A percentile compares a stretch with the other conserved stretches of the same genome.
phyloP scores from a whole-genome alignment of 1,140 invertebrate genomes.

The Bombus soroeensis region DNA sequence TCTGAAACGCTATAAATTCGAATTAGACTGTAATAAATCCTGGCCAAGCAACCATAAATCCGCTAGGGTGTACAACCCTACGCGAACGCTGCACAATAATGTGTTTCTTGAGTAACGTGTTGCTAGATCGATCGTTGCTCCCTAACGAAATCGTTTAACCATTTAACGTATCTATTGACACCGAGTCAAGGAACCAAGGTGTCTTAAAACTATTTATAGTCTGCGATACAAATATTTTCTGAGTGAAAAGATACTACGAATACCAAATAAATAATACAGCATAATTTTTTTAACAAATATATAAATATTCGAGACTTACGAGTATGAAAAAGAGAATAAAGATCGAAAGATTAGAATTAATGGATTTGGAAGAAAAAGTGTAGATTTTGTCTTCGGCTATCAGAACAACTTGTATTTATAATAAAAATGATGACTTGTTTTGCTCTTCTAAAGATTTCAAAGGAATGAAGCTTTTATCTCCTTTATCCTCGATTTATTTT shows the following conservation, averaged over 20 bases:
- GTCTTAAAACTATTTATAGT: background rate
- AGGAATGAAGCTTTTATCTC: background rate
- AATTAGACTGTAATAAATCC: constrained; percentile 15
- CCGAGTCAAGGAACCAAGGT: background rate
- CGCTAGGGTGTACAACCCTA: background rate
- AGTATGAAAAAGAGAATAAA: background rate
- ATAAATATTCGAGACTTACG: background rate
- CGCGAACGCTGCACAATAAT: background rate
- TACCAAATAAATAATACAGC: background rate
- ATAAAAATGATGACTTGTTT: too few species aligned
- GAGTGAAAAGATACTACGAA: background rate
- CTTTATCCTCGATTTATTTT: background rate
- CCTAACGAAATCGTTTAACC: background rate
- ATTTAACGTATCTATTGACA: background rate
- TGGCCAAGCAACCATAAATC: background rate
- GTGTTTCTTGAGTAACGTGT: background rate
- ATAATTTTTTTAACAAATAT: background rate
- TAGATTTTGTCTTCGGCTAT: background rate
- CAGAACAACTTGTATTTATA: background rate
- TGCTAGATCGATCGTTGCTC: background rate
- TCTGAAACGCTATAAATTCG: constrained; percentile 1
- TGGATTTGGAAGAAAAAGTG: background rate
- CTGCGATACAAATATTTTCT: background rate
- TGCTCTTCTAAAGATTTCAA: too few species aligned
- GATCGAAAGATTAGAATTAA: background rate